Evolutionary conservation across 2,113 vertebrate species (phyloP).

Genomic region (Oxyura jamaicensis): DNA sequence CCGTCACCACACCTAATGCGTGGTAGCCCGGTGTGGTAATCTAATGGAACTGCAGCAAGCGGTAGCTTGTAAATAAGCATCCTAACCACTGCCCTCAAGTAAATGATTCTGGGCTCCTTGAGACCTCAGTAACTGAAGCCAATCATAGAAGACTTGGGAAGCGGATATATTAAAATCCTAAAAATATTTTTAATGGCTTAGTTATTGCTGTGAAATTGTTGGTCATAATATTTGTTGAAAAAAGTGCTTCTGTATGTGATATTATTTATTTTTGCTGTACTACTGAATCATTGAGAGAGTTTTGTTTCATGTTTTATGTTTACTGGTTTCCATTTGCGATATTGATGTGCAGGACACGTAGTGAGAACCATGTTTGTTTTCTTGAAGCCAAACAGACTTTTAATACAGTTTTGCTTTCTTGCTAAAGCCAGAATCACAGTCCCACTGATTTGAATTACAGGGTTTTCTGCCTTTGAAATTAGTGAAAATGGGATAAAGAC

Average conservation of each 20-base stretch:
- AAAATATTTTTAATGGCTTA: neutral
- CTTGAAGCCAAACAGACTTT: constrained; percentile 36
- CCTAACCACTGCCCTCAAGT: neutral
- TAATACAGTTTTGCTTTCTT: neutral
- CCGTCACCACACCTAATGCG: neutral
- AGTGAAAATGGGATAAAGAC: neutral
- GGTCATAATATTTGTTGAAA: neutral
- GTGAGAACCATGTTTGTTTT: constrained; percentile 33
- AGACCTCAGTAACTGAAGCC: neutral
- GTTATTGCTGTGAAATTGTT: constrained; percentile 5
- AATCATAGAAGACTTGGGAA: neutral
- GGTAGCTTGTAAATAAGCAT: neutral
- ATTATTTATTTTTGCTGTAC: constrained; percentile 36
- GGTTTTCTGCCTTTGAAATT: neutral
- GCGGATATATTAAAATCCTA: neutral
- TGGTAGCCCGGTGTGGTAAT: neutral
- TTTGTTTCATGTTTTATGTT: constrained; percentile 15
- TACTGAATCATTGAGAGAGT: neutral
- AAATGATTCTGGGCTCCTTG: neutral
- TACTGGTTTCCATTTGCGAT: constrained; percentile 22
- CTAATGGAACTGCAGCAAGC: neutral
- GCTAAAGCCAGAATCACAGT: neutral
- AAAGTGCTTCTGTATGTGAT: neutral
- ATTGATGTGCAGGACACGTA: constrained; percentile 25
- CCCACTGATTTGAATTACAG: neutral